phyloP scores from a whole-genome alignment of 1,140 invertebrate genomes.

The Elysia chlorotica region DNA sequence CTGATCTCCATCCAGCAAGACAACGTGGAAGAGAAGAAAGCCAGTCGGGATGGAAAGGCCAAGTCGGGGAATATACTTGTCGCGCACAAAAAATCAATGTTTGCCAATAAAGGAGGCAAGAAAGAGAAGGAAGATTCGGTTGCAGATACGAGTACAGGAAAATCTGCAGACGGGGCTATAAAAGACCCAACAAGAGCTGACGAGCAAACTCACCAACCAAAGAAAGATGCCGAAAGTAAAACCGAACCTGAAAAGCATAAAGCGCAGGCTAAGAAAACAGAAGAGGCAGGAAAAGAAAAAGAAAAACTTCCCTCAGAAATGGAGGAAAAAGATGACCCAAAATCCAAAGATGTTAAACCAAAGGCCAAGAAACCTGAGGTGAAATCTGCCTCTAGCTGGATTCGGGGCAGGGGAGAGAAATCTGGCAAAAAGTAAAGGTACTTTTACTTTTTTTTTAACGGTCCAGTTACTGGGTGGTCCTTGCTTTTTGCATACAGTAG shows the following conservation, averaged over 20 bases:
- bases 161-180: too few species aligned
- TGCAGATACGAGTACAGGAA: neutral
- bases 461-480: too few species aligned
- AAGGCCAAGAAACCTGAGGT: neutral
- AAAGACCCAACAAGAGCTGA: too few species aligned
- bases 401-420: too few species aligned
- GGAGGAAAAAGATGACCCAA: neutral
- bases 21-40: conserved; percentile 41
- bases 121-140: neutral
- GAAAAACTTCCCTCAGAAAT: too few species aligned
- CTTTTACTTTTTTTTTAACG: too few species aligned
- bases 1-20: conserved; percentile 55
- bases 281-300: neutral
- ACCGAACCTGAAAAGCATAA: too few species aligned
- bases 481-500: too few species aligned
- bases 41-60: conserved; percentile 7
- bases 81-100: neutral
- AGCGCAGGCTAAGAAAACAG: neutral
- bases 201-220: too few species aligned
- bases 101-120: neutral
- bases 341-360: neutral
- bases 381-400: too few species aligned
- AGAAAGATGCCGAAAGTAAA: too few species aligned
- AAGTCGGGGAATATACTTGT: neutral
- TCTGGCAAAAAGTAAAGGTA: too few species aligned